phyloP scores from a whole-genome alignment of 1,140 invertebrate genomes.

The Centruroides vittatus region DNA sequence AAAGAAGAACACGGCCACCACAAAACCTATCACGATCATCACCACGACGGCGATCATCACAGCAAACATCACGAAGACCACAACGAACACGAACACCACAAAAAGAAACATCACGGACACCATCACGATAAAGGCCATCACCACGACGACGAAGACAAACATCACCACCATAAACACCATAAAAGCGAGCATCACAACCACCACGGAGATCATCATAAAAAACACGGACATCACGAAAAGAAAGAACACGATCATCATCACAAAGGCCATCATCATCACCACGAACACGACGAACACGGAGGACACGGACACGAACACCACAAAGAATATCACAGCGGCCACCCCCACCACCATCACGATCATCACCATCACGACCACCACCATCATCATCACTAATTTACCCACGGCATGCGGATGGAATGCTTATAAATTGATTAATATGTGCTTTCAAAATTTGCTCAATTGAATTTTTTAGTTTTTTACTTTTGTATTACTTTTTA shows the following conservation, averaged over 20 bases:
- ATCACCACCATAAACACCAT: conserved; percentile 2
- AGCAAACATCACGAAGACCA: conserved; percentile 11
- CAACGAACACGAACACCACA: not conserved
- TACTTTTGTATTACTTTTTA: too few species aligned
- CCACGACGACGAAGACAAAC: conserved; percentile 6
- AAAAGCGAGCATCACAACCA: conserved; percentile 7
- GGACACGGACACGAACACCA: conserved; percentile 1
- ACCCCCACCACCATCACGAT: too few species aligned
- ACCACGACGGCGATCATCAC: conserved; percentile 9
- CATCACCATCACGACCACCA: too few species aligned
- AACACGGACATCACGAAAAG: not conserved
- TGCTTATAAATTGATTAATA: too few species aligned
- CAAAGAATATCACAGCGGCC: conserved; percentile 5
- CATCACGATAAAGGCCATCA: conserved; percentile 7
- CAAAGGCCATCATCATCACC: too few species aligned
- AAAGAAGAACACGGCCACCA: conserved; percentile 17
- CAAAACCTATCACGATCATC: conserved; percentile 16
- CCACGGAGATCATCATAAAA: not conserved
- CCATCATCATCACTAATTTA: not conserved
- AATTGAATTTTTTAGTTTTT: too few species aligned
- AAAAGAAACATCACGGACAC: not conserved
- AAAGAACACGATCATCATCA: too few species aligned
- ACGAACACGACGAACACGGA: not conserved
- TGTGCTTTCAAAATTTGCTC: too few species aligned
- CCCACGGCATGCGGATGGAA: too few species aligned